These are phyloP conservation scores for Halesus radiatus DNA, from an alignment of 1,140 invertebrate species.

Conservation along the genomic window DNA sequence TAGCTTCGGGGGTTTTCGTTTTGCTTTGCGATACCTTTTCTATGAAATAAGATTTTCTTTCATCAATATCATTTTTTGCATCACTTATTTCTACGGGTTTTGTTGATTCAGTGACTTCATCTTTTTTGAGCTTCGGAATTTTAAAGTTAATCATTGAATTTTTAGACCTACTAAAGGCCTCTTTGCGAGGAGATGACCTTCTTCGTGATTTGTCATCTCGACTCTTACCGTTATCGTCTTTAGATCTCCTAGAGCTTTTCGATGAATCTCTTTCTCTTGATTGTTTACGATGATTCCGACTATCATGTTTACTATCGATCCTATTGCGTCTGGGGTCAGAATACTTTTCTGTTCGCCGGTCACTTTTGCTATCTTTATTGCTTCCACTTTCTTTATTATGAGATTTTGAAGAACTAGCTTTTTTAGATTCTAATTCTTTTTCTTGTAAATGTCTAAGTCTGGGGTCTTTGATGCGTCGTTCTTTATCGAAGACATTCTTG, in stretches of 20 bases:
- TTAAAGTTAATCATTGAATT: slow-evolving; percentile 23
- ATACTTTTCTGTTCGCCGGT: not conserved
- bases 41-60: not conserved
- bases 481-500: not conserved
- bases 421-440: slow-evolving; percentile 6
- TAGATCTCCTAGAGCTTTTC: slow-evolving; percentile 8
- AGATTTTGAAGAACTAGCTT: not conserved
- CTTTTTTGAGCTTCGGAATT: slow-evolving; percentile 18
- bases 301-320: not conserved
- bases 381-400: not conserved
- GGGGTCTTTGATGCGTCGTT: slow-evolving; percentile 25
- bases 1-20: not conserved
- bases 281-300: not conserved
- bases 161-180: not conserved
- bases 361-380: not conserved
- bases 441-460: not conserved
- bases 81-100: not conserved
- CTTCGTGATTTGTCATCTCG: not conserved
- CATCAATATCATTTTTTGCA: not conserved
- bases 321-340: slow-evolving; percentile 4
- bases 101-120: not conserved
- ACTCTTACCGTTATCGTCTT: not conserved
- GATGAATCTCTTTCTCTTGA: slow-evolving; percentile 8
- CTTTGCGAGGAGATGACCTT: slow-evolving; percentile 10
- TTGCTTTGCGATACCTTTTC: not conserved